These are phyloP conservation scores for Tokudaia tokunoshimensis DNA, from an alignment of 2,797 vertebrate species.

Conservation along the genomic window DNA sequence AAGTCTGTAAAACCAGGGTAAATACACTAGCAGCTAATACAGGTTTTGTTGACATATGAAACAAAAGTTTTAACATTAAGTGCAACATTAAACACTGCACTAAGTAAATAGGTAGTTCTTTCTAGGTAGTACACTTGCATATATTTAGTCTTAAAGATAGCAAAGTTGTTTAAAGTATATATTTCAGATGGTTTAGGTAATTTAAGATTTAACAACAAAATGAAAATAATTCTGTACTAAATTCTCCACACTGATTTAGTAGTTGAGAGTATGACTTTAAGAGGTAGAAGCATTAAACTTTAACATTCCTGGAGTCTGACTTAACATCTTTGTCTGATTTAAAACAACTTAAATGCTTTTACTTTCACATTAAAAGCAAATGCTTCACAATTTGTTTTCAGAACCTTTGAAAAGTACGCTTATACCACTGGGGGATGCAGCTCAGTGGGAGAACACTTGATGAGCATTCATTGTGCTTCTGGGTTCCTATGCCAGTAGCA, in stretches of 20 bases:
- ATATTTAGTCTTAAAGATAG: conserved; percentile 10
- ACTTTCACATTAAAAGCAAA: conserved; percentile 65
- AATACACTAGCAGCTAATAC: conserved; percentile 31
- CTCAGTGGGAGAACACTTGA: not conserved
- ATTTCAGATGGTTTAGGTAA: conserved; percentile 57
- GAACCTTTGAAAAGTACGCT: conserved; percentile 48
- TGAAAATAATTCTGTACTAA: conserved; percentile 13
- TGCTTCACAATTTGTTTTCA: conserved; percentile 65
- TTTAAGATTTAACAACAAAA: conserved; percentile 54
- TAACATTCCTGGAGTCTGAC: conserved; percentile 47
- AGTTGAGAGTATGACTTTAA: conserved; percentile 22
- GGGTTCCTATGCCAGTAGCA: not conserved
- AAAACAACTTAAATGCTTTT: conserved; percentile 60
- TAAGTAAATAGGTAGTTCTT: conserved; percentile 54
- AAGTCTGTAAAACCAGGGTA: conserved; percentile 40
- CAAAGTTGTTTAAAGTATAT: conserved; percentile 63
- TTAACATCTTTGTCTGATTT: conserved; percentile 49
- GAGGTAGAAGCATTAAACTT: conserved; percentile 24
- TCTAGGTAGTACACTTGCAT: conserved; percentile 37
- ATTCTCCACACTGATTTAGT: conserved; percentile 46
- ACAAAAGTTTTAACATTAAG: conserved; percentile 35
- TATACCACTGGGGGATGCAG: not conserved
- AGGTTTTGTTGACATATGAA: conserved; percentile 28
- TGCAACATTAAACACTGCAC: conserved; percentile 40
- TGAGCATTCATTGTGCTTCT: not conserved